Base-by-base conservation (phyloP, 2,888 invertebrate species). In the Orchesellides sinensis region DNA sequence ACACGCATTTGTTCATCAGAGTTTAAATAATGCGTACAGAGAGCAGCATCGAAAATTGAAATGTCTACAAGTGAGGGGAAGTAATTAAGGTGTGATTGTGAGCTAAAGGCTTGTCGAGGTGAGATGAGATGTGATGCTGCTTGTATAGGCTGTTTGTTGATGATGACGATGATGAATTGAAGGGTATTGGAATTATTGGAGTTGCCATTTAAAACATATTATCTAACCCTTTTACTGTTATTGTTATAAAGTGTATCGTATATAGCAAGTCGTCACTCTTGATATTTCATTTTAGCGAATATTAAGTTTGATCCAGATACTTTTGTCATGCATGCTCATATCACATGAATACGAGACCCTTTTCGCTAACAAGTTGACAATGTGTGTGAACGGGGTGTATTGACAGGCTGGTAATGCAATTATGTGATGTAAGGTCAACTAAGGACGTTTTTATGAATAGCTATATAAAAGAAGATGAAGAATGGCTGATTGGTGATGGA, bases 41-140 rank as follows among this genome's bases (percentile, higher is more conserved):
- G 66, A 29, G 45, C 29, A 77, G 14, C 49, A 49, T 63, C 63
- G 52, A 23, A 49, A 23, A 52, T n/a, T n/a, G 59, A 35, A 54
- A 54, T 54, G 54, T 54, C 54, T 54, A 2, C 54, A 54, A 61
- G 70, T 47, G 70, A 69, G 66, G 68, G 49, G 78, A 78, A 78
- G 78, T 78, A 78, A 78, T 78, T 78, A 78, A 78, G 78, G 78
- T 69, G 78, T 70, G 78, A 78, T 78, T 78, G 78, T 78, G 70
- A 78, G 70, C 40, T 70, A 78, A 78, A 78, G 78, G 78, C 61
- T 78, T 70, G 78, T 78, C 78, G 78, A 78, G 78, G 78, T 78
- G 63, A 78, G 70, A 78, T 69, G 70, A 49, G 59, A 47, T 59
- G 74, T n/a, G n/a, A n/a, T n/a, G n/a, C n/a, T n/a, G n/a, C n/a